Conservation (phyloP, 2,888 invertebrate genomes). For the Cataglyphis rosenhaueri region DNA sequence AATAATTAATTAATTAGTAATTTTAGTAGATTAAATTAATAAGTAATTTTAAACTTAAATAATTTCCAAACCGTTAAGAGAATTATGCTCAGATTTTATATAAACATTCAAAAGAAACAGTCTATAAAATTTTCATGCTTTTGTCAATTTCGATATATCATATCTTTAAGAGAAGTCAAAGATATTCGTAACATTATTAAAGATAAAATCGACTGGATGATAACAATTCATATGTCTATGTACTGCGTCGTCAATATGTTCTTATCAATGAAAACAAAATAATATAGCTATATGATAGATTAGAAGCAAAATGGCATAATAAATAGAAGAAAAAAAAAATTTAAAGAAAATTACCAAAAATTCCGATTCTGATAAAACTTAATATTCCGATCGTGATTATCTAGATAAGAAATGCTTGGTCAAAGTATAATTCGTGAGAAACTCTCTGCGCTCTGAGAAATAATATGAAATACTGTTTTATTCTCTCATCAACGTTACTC, state of each 20-base stretch:
- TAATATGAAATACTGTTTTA: conserved; percentile 23
- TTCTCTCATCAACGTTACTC: conserved; percentile 14
- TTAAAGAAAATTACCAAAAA: conserved; percentile 5
- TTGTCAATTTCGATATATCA: too few relatives aligned
- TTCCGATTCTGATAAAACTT: not conserved
- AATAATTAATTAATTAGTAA: too few relatives aligned
- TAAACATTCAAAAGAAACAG: too few relatives aligned
- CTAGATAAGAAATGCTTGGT: not conserved
- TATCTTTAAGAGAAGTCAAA: not conserved
- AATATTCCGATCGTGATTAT: not conserved
- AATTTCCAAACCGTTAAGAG: too few relatives aligned
- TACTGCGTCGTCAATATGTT: not conserved
- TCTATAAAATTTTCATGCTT: too few relatives aligned
- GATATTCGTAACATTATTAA: not conserved
- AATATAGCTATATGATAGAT: conserved; percentile 28
- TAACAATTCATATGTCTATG: not conserved
- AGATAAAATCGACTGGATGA: not conserved
- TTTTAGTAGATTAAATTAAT: too few relatives aligned
- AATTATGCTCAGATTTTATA: too few relatives aligned
- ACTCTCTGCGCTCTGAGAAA: not conserved
- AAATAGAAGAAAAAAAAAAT: not conserved
- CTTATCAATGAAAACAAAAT: conserved; percentile 20
- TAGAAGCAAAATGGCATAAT: not conserved
- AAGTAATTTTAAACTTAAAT: too few relatives aligned
- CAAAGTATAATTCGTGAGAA: conserved; percentile 25